Conservation (phyloP, 2,888 invertebrate species). For the Dicranocentrus wangi region DNA sequence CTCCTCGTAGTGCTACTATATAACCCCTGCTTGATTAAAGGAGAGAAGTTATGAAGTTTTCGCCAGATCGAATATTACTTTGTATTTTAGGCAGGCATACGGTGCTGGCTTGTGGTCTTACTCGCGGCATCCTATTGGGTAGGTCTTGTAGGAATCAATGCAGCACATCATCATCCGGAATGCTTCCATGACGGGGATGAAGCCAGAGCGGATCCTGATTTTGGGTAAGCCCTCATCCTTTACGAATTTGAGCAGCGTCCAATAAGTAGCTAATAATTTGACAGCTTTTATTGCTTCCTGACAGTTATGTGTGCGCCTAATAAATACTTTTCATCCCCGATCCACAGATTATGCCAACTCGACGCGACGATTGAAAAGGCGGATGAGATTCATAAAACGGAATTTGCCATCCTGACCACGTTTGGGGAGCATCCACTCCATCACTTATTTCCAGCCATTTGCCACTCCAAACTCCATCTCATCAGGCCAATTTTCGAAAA, state of each 20-base stretch:
- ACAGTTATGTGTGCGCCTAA: not conserved
- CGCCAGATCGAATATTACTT: constrained; percentile 10
- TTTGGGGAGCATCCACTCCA: constrained; percentile 88
- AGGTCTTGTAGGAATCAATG: constrained; percentile 81
- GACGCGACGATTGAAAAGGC: constrained; percentile 67
- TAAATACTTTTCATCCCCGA: not conserved
- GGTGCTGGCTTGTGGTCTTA: constrained; percentile 68
- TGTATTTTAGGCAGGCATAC: constrained; percentile 49
- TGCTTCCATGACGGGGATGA: constrained; percentile 75
- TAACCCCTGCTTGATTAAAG: not conserved
- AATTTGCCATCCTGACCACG: constrained; percentile 77
- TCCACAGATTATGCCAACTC: constrained; percentile 63
- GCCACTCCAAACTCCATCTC: constrained; percentile 74
- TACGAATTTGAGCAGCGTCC: not conserved
- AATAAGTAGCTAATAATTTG: constrained; percentile 13
- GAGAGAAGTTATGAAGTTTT: not conserved
- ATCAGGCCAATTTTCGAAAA: constrained; percentile 69
- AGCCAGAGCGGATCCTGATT: constrained; percentile 72
- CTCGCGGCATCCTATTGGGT: constrained; percentile 74
- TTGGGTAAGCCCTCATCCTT: constrained; percentile 69
- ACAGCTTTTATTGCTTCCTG: constrained; percentile 2
- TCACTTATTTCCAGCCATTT: constrained; percentile 85
- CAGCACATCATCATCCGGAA: constrained; percentile 85
- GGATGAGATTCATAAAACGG: constrained; percentile 63
- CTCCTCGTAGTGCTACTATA: not conserved